Evolutionary conservation across 2,888 invertebrate genomes (phyloP).

Genomic region (Synergus gifuensis): DNA sequence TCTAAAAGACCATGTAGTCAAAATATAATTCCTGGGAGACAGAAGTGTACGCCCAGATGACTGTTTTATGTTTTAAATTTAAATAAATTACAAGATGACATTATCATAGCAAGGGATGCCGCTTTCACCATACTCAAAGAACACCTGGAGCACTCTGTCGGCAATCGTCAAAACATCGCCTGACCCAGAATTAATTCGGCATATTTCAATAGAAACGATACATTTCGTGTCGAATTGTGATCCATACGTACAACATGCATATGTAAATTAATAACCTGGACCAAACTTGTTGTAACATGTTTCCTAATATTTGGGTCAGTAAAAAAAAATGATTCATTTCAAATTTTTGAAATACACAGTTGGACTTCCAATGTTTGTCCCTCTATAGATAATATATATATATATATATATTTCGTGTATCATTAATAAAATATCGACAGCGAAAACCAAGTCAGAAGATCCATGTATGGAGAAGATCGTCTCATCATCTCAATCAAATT

Average conservation of each 20-base stretch:
- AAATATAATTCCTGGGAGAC: slow-evolving; percentile 58
- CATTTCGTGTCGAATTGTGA: slow-evolving; percentile 14
- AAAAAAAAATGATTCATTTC: slow-evolving; percentile 3
- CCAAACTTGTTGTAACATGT: neutral
- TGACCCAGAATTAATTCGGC: slow-evolving; percentile 14
- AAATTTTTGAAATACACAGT: neutral
- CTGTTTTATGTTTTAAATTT: slow-evolving; percentile 59
- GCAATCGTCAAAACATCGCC: slow-evolving; percentile 62
- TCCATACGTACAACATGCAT: neutral
- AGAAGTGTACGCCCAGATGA: slow-evolving; percentile 55
- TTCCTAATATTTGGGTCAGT: slow-evolving; percentile 8
- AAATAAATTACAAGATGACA: slow-evolving; percentile 66
- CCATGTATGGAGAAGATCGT: neutral
- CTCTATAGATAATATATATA: neutral
- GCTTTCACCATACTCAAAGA: slow-evolving; percentile 59
- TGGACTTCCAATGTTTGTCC: neutral
- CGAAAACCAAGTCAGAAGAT: neutral
- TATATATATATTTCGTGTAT: neutral
- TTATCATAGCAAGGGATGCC: slow-evolving; percentile 68
- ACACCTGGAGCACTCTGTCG: slow-evolving; percentile 63
- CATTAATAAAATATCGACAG: neutral
- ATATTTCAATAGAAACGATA: slow-evolving; percentile 19
- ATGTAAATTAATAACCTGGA: slow-evolving; percentile 4
- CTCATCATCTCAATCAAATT: too few species aligned
- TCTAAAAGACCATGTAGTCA: slow-evolving; percentile 52